Evolutionary conservation across 2,113 vertebrate genomes (phyloP).

Genomic region (Silurus glanis): DNA sequence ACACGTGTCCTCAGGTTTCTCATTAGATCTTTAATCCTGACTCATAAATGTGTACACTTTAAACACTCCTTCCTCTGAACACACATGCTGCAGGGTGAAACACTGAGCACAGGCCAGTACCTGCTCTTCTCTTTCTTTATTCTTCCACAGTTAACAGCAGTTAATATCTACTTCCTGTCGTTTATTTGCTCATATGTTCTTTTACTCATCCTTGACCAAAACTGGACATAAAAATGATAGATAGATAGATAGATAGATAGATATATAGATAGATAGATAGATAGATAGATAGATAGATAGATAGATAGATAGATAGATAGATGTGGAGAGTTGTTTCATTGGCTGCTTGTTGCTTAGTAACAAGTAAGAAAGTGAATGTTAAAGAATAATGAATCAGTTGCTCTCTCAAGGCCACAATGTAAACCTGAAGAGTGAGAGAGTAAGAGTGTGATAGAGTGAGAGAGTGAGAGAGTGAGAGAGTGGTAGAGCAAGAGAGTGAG

Average conservation of each 20-base stretch:
- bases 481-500: too few relatives aligned
- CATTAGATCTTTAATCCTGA: background rate
- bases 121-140: background rate
- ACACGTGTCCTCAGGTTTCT: background rate
- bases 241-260: background rate
- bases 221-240: background rate
- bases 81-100: background rate
- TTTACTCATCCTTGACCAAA: too few relatives aligned
- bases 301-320: background rate
- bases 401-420: background rate
- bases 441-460: too few relatives aligned
- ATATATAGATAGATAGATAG: background rate
- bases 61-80: background rate
- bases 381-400: background rate
- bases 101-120: background rate
- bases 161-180: background rate
- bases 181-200: background rate
- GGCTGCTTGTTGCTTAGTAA: slow-evolving; percentile 36
- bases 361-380: background rate
- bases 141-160: background rate
- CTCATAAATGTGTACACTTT: background rate
- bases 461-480: too few relatives aligned
- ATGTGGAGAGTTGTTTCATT: background rate
- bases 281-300: background rate
- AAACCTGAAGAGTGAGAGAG: background rate